Evolutionary conservation across 2,888 invertebrate genomes (phyloP).

Genomic region (Agrochola circellaris): DNA sequence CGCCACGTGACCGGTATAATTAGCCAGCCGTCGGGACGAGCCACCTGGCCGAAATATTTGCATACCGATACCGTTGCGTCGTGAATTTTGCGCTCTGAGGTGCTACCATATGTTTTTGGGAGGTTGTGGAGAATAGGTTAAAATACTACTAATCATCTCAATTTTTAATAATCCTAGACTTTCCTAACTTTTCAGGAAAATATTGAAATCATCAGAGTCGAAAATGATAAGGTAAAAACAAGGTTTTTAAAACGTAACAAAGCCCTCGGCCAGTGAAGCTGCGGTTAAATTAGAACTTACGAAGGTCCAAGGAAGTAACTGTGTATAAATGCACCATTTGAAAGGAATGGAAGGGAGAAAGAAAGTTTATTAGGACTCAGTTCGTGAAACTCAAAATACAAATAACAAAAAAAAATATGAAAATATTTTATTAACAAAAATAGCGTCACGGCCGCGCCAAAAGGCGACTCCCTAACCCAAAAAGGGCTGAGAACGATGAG

Average conservation of each 20-base stretch:
- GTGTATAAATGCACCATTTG: neutral
- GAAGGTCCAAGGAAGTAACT: neutral
- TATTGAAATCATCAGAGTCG: neutral
- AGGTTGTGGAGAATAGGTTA: neutral
- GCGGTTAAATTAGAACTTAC: neutral
- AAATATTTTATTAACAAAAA: no score
- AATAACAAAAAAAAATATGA: no score
- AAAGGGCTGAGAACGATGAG: neutral
- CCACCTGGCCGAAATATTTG: conserved; percentile 63
- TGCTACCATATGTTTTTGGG: conserved; percentile 35
- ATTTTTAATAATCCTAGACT: neutral
- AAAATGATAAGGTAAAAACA: neutral
- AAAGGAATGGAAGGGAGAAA: neutral
- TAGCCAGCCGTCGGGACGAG: conserved; percentile 45
- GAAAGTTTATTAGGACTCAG: no score
- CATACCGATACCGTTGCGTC: conserved; percentile 58
- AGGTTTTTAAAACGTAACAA: neutral
- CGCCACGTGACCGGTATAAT: conserved; percentile 62
- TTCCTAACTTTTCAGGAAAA: neutral
- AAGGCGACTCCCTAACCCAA: neutral
- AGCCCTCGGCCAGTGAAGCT: neutral
- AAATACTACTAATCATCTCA: neutral
- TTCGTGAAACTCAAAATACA: no score
- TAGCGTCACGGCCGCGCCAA: no score
- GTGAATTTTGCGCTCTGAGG: conserved; percentile 39